Evolutionary conservation across 2,113 vertebrate species (phyloP), one percentile per base, ranked within the genome.

Genomic region (Proterorhinus semilunaris): DNA sequence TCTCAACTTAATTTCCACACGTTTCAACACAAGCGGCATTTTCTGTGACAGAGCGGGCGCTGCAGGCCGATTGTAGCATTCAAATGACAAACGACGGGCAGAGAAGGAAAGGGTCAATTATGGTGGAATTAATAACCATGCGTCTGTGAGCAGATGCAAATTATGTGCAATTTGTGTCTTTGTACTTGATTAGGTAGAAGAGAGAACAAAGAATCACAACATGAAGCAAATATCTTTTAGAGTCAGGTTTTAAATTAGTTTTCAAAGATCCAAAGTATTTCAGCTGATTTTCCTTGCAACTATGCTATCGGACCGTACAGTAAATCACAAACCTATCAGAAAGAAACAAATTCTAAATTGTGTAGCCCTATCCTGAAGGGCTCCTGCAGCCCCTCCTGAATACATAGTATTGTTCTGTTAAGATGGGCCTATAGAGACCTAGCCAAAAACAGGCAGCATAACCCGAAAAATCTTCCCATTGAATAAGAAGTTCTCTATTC

Each of bases 1-100:
- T 74, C 16, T 47, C 64, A 86, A 71, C 48, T 62, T 62, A 49
- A 77, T 83, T 86, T 79, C 68, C 58, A 62, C 64, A 65, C 78
- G 83, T 82, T 64, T 68, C 44, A 83, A 85, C 75, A 75, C 50
- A 76, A 85, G 76, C 72, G 49, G 71, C 72, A 74, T 82, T 82
- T 77, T 80, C 64, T 71, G 75, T 79, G 71, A 79, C 1, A 10
- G 70, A 65, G 72, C 55, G 57, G 66, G 43, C 58, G 68, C 65
- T 67, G 66, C n/a, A 49, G 58, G 66, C 51, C 62, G 61, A 64
- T 53, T 62, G 62, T 47, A 27, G 42, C 45, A 63, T 57, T 72
- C 62, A 44, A 49, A 11, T 63, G 66, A 75, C 58, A 71, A 81
- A 82, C 68, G 62, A 10, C 71, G 45, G 8, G 43, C 45, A 48